A percentile compares a stretch with the other conserved stretches of the same genome.
These are phyloP conservation scores for Philaethria dido DNA, from an alignment of 2,888 invertebrate genomes.

Conservation along the genomic window DNA sequence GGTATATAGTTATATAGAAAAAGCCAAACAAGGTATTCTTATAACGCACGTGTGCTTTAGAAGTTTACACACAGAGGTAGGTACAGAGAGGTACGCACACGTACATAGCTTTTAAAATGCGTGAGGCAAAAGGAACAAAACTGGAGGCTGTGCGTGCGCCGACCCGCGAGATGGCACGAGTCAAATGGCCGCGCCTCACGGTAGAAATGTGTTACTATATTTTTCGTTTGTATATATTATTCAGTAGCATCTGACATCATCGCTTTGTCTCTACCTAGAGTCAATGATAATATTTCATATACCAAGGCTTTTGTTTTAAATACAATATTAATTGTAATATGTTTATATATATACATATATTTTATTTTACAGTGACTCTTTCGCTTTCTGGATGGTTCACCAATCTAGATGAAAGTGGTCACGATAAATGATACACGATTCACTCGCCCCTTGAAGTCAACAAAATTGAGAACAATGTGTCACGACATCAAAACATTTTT, in stretches of 20 bases:
- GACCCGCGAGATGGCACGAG: conserved; percentile 79
- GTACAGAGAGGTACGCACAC: conserved; percentile 53
- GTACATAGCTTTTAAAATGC: conserved; percentile 64
- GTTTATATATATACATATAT: neutral
- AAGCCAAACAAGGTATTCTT: conserved; percentile 36
- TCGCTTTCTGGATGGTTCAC: neutral
- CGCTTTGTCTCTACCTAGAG: conserved; percentile 2
- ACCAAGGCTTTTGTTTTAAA: neutral
- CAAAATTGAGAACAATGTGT: conserved; percentile 16
- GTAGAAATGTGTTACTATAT: conserved; percentile 38
- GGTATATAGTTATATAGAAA: neutral
- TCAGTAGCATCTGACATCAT: conserved; percentile 24
- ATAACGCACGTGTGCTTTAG: conserved; percentile 56
- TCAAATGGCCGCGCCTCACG: conserved; percentile 57
- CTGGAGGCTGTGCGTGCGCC: conserved; percentile 81
- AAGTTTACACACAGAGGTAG: conserved; percentile 46
- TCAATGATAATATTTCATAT: neutral
- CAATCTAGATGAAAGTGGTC: conserved; percentile 72
- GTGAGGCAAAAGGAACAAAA: conserved; percentile 79
- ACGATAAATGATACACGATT: conserved; percentile 55
- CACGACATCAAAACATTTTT: neutral
- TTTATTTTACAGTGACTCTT: neutral
- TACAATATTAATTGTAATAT: neutral
- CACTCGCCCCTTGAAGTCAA: conserved; percentile 7
- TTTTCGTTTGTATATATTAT: conserved; percentile 26